These are phyloP conservation scores for Chloropsis hardwickii DNA, from an alignment of 2,113 vertebrate species.

Conservation along the genomic window DNA sequence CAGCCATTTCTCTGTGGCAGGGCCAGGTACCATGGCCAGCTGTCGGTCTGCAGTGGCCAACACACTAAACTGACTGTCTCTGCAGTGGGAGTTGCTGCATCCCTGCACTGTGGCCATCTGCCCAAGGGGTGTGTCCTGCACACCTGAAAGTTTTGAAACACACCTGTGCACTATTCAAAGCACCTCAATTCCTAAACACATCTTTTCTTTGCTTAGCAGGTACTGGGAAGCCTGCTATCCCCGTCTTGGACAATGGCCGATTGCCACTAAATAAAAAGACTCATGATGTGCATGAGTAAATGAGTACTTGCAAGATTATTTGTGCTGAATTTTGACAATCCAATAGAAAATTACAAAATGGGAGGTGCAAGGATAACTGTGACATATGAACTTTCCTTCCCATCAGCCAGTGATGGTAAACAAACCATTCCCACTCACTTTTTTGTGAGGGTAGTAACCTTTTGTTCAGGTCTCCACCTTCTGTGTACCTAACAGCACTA, in stretches of 20 bases:
- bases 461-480: background rate
- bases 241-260: background rate
- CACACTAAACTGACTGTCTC: rapidly evolving
- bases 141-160: background rate
- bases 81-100: background rate
- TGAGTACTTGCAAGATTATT: background rate
- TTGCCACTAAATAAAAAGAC: background rate
- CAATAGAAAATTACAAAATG: background rate
- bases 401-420: background rate
- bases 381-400: background rate
- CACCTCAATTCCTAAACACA: background rate
- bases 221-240: background rate
- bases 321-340: background rate
- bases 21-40: background rate
- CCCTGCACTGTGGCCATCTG: background rate
- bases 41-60: rapidly evolving
- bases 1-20: background rate
- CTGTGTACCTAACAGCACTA: background rate
- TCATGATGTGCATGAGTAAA: background rate
- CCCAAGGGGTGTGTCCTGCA: background rate
- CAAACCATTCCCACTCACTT: background rate
- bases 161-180: background rate
- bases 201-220: background rate
- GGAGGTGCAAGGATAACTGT: background rate
- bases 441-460: background rate